A percentile compares a stretch with the other conserved stretches of the same genome.
Evolutionary conservation across 2,113 vertebrate genomes (phyloP).

Genomic region (Notothenia rossii): DNA sequence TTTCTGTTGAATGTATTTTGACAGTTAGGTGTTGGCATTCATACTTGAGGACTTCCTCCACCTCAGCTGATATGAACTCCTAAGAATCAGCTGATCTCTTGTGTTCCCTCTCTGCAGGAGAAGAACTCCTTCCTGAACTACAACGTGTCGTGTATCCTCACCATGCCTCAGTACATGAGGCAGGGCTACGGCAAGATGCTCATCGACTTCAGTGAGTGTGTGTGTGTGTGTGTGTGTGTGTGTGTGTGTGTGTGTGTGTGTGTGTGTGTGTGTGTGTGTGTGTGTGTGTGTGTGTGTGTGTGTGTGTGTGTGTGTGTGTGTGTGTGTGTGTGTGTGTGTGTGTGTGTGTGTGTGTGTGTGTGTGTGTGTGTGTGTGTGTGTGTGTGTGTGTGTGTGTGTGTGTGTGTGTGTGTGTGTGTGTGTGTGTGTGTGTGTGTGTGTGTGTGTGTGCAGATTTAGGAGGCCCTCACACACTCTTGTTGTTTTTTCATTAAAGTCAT

Average conservation of each 20-base stretch:
- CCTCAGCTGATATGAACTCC: neutral
- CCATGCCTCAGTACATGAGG: conserved; percentile 92
- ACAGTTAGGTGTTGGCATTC: too few relatives aligned
- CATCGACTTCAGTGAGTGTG: conserved; percentile 93
- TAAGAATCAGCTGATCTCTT: neutral
- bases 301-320: neutral
- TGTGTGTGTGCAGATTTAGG: conserved; percentile 11
- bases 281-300: neutral
- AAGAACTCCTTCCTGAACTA: conserved; percentile 94
- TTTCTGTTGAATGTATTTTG: too few relatives aligned
- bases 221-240: neutral
- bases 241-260: conserved; percentile 80
- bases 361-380: conserved; percentile 81
- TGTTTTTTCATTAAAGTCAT: neutral
- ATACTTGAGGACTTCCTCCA: too few relatives aligned
- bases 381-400: neutral
- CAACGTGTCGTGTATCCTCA: conserved; percentile 93
- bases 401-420: neutral
- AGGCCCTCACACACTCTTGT: neutral
- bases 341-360: conserved; percentile 76
- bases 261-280: neutral
- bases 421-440: too few relatives aligned
- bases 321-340: conserved; percentile 35
- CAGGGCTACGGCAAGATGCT: conserved; percentile 93
- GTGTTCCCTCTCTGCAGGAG: conserved; percentile 79